phyloP scores from a whole-genome alignment of 2,888 invertebrate species.

The Allolobophora icterica region DNA sequence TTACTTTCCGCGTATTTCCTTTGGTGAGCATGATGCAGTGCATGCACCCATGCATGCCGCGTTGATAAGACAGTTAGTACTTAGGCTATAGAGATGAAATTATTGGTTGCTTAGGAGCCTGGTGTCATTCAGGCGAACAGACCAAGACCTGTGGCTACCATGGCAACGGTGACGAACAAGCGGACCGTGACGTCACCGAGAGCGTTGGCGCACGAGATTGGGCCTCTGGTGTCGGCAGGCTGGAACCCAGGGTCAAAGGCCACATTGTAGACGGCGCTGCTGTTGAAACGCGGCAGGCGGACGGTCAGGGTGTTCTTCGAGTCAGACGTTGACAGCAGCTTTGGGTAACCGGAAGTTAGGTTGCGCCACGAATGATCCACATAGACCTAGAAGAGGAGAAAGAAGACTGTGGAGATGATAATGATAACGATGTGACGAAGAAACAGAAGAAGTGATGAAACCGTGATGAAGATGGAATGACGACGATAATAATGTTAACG shows the following conservation, averaged over 20 bases:
- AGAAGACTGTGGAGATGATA: neutral
- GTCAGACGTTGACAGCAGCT: neutral
- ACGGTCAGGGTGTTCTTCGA: neutral
- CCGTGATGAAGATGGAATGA: too few species aligned
- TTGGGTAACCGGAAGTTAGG: neutral
- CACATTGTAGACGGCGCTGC: neutral
- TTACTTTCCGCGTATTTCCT: neutral
- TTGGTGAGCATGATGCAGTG: too few species aligned
- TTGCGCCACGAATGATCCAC: neutral
- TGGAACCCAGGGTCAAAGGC: neutral
- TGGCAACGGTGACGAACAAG: neutral
- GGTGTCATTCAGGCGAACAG: neutral
- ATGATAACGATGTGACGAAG: neutral
- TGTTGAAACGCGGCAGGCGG: neutral
- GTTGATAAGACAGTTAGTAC: neutral
- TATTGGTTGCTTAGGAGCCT: neutral
- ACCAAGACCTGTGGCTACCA: neutral
- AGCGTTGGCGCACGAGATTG: neutral
- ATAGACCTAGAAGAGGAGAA: neutral
- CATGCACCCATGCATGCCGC: too few species aligned
- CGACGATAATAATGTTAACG: too few species aligned
- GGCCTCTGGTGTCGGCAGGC: neutral
- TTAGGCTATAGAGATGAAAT: neutral
- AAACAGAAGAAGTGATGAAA: neutral
- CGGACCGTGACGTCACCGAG: constrained; percentile 6